Base-by-base conservation (phyloP, 2,888 invertebrate genomes). In the Orchesella flavescens region DNA sequence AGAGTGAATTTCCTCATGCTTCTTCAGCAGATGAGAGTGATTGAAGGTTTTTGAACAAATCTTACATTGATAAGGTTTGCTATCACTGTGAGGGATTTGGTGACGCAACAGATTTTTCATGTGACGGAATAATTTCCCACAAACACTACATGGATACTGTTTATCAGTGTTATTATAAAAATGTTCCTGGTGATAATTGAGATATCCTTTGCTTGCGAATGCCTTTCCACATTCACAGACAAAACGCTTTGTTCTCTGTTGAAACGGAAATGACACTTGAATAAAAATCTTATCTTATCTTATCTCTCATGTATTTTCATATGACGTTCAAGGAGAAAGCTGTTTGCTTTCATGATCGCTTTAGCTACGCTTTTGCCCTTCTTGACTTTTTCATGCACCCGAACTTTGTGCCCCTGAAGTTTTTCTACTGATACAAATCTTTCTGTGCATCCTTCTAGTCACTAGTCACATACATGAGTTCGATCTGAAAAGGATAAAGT, bases 1-100 rank as follows among this genome's bases (percentile, higher is more conserved):
- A 7, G 81, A 82, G 68, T 82, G 81, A 68, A 74, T 75, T 69
- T 82, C 75, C 17, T 82, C 81, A 43, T 82, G 81, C n/a, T 75
- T 74, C 17, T 75, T 66, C 12, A 82, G 44, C 12, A 61, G 34
- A 7, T 82, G 68, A 1, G 68, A 57, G n/a, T 44, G 46, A 19
- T 69, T 69, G 69, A 82, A 82, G 1, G 44, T 46, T 75, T 68
- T 82, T 4, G 15, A 10, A 19, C 75, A 75, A 7, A 82, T 71
- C 23, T 49, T 23, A 34, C 81, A 81, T 44, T 68, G 34, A 12
- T 44, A 59, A 19, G 77, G 59, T 17, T 77, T 77, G 0, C 59
- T 59, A 10, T 68, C 68, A 66, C 55, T 53, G 46, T 77, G 77
- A 10, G 57, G 59, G 10, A 49, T 34, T 23, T 59, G 23, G 13